Conservation (phyloP, 2,797 vertebrate genomes). For the Coranthus polyacanthus region DNA sequence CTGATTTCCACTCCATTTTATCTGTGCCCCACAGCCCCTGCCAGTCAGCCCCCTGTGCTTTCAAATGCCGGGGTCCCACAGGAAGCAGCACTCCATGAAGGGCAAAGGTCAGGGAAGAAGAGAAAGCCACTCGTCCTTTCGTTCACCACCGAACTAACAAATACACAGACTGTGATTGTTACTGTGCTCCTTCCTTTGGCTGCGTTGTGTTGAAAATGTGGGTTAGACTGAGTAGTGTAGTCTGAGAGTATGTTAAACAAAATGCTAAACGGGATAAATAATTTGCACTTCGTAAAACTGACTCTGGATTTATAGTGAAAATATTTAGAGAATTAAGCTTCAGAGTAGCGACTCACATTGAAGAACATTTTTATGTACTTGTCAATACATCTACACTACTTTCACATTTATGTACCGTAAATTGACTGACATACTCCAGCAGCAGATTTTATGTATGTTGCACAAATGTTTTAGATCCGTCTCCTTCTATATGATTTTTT, state of each 20-base stretch:
- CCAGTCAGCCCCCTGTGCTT: conserved; percentile 70
- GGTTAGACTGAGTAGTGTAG: too few species aligned
- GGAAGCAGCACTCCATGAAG: conserved; percentile 80
- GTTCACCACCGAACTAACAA: conserved; percentile 50
- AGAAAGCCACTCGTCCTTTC: conserved; percentile 71
- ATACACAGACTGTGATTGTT: conserved; percentile 17
- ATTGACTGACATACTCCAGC: background rate
- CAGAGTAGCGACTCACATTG: background rate
- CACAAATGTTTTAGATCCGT: background rate
- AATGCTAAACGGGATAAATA: conserved; percentile 2
- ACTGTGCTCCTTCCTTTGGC: conserved; percentile 4
- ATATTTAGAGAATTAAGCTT: background rate
- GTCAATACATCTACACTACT: background rate
- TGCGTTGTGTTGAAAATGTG: too few species aligned
- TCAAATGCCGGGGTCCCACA: conserved; percentile 80
- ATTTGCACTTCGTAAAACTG: conserved; percentile 3
- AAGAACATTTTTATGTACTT: background rate
- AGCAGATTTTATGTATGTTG: background rate
- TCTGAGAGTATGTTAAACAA: too few species aligned
- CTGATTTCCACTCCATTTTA: conserved; percentile 85
- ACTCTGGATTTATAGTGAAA: background rate
- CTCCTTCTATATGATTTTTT: too few species aligned
- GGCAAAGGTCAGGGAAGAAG: conserved; percentile 80
- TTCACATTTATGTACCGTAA: background rate
- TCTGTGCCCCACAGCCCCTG: conserved; percentile 80